Percentiles rank a stretch among this genome's conserved stretches.
These are phyloP conservation scores for Anarhynchus alexandrinus DNA, from an alignment of 2,113 vertebrate genomes.

Conservation along the genomic window DNA sequence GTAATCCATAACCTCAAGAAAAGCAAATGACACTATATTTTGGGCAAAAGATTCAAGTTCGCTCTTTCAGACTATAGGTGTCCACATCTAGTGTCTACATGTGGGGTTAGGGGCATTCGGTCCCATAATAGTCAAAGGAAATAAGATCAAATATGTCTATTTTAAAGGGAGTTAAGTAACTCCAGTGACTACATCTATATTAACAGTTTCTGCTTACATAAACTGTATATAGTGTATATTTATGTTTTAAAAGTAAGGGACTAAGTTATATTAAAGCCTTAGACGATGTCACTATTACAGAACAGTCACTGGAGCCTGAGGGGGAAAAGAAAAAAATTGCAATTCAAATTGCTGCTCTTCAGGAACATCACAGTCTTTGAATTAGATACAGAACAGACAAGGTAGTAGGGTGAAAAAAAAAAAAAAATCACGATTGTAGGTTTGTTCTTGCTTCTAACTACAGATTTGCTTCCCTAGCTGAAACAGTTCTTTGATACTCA, in stretches of 20 bases:
- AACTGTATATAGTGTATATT: not conserved
- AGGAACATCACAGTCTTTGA: not conserved
- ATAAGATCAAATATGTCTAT: not conserved
- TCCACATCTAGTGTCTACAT: not conserved
- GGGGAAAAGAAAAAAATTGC: not conserved
- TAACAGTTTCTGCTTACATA: not conserved
- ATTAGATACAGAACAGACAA: not conserved
- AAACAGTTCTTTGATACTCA: not conserved
- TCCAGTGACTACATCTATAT: not conserved
- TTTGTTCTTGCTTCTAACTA: not conserved
- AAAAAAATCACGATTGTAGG: not conserved
- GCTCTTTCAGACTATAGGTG: not conserved
- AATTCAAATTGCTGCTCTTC: not conserved
- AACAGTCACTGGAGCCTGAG: not conserved
- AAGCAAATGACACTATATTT: not conserved
- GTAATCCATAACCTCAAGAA: not conserved
- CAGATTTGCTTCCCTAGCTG: not conserved
- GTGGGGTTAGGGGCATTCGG: not conserved
- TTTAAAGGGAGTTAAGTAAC: not conserved
- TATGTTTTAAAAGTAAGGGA: not conserved
- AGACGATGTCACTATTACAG: not conserved
- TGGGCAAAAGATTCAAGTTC: not conserved
- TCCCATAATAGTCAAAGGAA: not conserved
- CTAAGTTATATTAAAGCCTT: not conserved
- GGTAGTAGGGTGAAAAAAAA: not conserved